Percentiles rank a stretch among this genome's conserved stretches.
Evolutionary conservation across 53 echinoderm and acorn worm genomes (phyloP).

Genomic region (Temnopleurus reevesii): DNA sequence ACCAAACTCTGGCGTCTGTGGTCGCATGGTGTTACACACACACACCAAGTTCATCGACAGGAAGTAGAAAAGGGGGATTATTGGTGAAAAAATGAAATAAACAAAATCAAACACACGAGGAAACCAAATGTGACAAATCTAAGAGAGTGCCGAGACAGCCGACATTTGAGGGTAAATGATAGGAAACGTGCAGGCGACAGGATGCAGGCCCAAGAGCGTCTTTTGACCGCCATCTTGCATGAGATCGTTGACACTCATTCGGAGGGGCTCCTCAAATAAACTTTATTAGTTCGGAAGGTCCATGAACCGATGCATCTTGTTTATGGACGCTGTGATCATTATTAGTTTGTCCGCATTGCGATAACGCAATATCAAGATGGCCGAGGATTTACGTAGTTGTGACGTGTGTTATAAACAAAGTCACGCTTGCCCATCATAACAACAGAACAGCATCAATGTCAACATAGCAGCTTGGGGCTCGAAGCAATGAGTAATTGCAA

Average conservation of each 20-base stretch:
- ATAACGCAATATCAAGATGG: neutral
- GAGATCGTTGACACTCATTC: neutral
- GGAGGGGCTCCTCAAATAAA: neutral
- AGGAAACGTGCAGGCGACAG: neutral
- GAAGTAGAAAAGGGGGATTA: neutral
- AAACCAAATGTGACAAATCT: neutral
- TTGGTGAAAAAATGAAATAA: neutral
- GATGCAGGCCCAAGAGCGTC: neutral
- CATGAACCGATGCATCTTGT: neutral
- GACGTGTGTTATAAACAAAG: neutral
- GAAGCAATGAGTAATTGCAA: neutral
- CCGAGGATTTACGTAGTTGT: neutral
- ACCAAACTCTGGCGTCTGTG: neutral
- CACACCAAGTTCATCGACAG: neutral
- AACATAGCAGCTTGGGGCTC: neutral
- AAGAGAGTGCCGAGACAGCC: neutral
- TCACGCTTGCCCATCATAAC: neutral
- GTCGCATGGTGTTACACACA: neutral
- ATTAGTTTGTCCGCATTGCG: neutral
- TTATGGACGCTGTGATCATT: slow-evolving; percentile 10
- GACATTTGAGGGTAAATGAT: neutral
- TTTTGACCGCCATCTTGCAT: neutral
- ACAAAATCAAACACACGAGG: neutral
- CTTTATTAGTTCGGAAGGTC: neutral
- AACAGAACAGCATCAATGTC: neutral